These are phyloP conservation scores for Berghia stephanieae DNA, from an alignment of 1,140 invertebrate genomes.

Conservation along the genomic window DNA sequence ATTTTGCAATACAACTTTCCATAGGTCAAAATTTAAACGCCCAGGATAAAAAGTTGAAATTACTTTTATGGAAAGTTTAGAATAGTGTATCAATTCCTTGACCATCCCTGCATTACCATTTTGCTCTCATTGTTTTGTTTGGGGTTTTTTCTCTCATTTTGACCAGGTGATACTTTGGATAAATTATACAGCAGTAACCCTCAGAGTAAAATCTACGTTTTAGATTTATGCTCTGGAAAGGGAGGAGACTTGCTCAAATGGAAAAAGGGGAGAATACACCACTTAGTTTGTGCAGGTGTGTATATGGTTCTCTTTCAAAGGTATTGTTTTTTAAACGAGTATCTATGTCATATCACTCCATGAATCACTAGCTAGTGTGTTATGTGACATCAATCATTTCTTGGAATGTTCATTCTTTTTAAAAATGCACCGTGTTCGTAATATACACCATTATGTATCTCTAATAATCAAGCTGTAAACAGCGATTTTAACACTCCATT, in stretches of 20 bases:
- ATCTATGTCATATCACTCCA: background rate
- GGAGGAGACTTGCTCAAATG: conserved; percentile 97
- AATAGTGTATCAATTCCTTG: background rate
- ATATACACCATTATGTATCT: no score
- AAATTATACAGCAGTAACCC: conserved; percentile 40
- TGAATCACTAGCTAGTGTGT: no score
- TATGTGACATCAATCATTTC: no score
- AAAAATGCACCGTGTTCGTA: no score
- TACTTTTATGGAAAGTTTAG: background rate
- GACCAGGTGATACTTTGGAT: conserved; percentile 55
- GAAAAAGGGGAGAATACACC: conserved; percentile 82
- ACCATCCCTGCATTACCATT: no score
- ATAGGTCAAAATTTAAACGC: no score
- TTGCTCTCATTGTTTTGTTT: no score
- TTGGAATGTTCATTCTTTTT: no score
- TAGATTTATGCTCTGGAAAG: conserved; percentile 85
- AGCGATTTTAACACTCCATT: no score
- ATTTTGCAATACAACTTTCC: no score
- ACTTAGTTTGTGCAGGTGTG: conserved; percentile 85
- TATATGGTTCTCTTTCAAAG: background rate
- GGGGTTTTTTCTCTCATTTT: conserved; percentile 22
- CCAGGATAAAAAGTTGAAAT: background rate
- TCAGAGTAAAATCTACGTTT: conserved; percentile 59
- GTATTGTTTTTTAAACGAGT: background rate
- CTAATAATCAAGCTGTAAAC: no score